A percentile compares a stretch with the other conserved stretches of the same genome.
Evolutionary conservation across 2,888 invertebrate genomes (phyloP).

Genomic region (Eupithecia subfuscata): DNA sequence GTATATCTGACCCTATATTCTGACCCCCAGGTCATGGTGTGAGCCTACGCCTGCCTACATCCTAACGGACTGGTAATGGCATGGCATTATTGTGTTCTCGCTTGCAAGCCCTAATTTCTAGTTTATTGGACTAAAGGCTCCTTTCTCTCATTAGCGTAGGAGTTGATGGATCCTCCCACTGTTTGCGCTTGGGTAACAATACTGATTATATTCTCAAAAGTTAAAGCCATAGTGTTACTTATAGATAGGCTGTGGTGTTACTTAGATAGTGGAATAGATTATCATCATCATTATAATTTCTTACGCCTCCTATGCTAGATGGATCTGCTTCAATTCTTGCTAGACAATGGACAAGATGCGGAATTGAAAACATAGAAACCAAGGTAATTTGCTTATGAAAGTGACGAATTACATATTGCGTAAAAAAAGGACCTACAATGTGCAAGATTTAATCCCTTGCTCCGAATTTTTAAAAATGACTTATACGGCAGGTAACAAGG

Average conservation of each 20-base stretch:
- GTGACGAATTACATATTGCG: background rate
- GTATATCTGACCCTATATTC: conserved; percentile 18
- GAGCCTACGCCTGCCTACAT: conserved; percentile 30
- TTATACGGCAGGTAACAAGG: conserved; percentile 12
- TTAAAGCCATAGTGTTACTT: background rate
- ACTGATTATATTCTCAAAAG: conserved; percentile 2
- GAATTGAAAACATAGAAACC: background rate
- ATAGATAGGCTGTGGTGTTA: no score
- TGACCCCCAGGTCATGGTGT: conserved; percentile 25
- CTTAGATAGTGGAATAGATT: background rate
- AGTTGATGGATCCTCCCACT: conserved; percentile 26
- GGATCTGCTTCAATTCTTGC: background rate
- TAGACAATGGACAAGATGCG: background rate
- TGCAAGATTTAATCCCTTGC: background rate
- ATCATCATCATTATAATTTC: background rate
- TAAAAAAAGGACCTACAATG: background rate
- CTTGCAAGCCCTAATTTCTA: conserved; percentile 28
- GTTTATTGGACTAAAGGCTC: conserved; percentile 32
- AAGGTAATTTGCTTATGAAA: background rate
- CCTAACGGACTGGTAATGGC: conserved; percentile 32
- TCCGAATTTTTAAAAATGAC: conserved; percentile 17
- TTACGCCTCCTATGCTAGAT: background rate
- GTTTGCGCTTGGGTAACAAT: conserved; percentile 11
- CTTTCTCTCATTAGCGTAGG: conserved; percentile 38
- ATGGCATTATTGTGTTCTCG: conserved; percentile 34